Percentiles rank a stretch among this genome's conserved stretches.
Evolutionary conservation across 2,797 vertebrate species (phyloP).

Genomic region (Eurystomus glaucurus): DNA sequence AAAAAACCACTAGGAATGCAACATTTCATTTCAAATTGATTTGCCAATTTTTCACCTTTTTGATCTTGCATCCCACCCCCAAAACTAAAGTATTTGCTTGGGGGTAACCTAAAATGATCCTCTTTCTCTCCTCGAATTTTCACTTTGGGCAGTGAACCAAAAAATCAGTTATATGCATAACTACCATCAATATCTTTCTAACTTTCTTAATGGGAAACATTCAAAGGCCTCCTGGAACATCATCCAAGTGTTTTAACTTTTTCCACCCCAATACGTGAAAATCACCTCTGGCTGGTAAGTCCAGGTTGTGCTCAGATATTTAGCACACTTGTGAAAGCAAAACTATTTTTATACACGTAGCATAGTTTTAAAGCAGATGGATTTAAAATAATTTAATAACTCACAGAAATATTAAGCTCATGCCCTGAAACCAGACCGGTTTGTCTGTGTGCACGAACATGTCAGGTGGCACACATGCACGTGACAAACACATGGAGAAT

Average conservation of each 20-base stretch:
- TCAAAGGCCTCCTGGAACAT: conserved; percentile 51
- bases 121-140: conserved; percentile 42
- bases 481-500: background rate
- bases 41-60: conserved; percentile 51
- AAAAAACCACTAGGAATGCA: background rate
- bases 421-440: background rate
- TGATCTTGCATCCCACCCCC: conserved; percentile 24
- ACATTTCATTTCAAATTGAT: conserved; percentile 32
- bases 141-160: conserved; percentile 50
- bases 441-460: background rate
- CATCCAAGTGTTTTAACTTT: conserved; percentile 51
- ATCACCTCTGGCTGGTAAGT: conserved; percentile 5
- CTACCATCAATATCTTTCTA: conserved; percentile 57
- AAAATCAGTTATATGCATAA: conserved; percentile 59
- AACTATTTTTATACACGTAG: background rate
- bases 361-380: background rate
- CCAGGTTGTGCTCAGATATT: background rate
- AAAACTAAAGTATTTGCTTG: conserved; percentile 60
- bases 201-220: conserved; percentile 65
- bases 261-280: conserved; percentile 11
- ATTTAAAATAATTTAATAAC: background rate
- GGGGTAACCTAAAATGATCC: conserved; percentile 41
- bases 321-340: background rate
- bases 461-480: background rate
- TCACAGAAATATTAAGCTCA: background rate